phyloP scores from a whole-genome alignment of 1,140 invertebrate species.

The Temnothorax curvispinosus region DNA sequence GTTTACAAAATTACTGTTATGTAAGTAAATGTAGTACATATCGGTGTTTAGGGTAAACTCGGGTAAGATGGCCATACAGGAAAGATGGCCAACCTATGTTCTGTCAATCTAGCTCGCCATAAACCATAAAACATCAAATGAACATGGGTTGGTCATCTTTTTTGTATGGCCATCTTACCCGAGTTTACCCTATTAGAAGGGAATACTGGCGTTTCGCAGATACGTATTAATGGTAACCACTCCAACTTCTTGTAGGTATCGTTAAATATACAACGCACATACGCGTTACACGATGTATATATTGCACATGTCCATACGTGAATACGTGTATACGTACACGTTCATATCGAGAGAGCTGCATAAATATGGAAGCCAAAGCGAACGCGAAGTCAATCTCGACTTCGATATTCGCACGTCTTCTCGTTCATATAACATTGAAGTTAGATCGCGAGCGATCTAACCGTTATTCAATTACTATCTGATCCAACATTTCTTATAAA shows the following conservation, averaged over 20 bases:
- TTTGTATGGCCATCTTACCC: no score
- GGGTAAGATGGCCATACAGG: no score
- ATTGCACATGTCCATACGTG: conserved; percentile 33
- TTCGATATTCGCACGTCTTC: conserved; percentile 48
- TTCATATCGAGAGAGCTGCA: conserved; percentile 22
- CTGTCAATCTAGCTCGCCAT: no score
- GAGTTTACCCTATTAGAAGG: not conserved
- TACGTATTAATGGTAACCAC: conserved; percentile 6
- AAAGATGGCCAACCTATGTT: no score
- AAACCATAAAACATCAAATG: no score
- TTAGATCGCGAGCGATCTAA: not conserved
- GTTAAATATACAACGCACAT: conserved; percentile 43
- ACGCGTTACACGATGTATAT: not conserved
- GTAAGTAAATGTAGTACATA: not conserved
- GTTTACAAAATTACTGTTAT: conserved; percentile 13
- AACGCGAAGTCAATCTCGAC: conserved; percentile 48
- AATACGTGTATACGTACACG: not conserved
- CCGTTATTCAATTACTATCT: not conserved
- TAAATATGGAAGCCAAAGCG: conserved; percentile 35
- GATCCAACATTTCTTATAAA: conserved; percentile 1
- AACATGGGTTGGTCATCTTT: no score
- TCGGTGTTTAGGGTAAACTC: not conserved
- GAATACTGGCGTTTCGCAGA: conserved; percentile 4
- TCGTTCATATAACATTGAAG: conserved; percentile 21
- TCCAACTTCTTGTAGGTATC: conserved; percentile 17